Conservation (phyloP, 2,888 invertebrate genomes). For the Stenurella melanura region DNA sequence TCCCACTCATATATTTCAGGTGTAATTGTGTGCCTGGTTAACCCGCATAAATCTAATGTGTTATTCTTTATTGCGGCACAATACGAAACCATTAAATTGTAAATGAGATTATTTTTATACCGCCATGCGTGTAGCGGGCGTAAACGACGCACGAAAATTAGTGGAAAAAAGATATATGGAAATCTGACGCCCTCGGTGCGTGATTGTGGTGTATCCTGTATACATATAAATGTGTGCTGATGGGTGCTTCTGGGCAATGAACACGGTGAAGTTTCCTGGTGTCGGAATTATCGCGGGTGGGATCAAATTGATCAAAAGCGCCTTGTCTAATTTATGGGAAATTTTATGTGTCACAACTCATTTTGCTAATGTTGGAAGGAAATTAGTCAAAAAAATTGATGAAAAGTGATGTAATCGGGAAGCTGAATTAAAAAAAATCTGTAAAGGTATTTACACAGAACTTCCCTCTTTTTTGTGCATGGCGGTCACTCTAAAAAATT, state of each 20-base stretch:
- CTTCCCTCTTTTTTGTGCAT: too few relatives aligned
- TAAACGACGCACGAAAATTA: constrained; percentile 1
- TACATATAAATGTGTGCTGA: constrained; percentile 4
- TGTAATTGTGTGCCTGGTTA: constrained; percentile 8
- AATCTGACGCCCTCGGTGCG: constrained; percentile 12
- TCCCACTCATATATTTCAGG: constrained; percentile 8
- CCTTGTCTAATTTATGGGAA: neutral
- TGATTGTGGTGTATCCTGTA: constrained; percentile 20
- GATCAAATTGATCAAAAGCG: neutral
- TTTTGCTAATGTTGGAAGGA: too few relatives aligned
- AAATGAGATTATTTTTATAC: constrained; percentile 26
- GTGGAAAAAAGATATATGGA: constrained; percentile 10
- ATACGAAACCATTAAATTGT: constrained; percentile 17
- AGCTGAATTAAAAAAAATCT: too few relatives aligned
- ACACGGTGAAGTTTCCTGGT: constrained; percentile 13
- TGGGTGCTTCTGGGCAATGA: constrained; percentile 9
- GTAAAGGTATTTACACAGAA: too few relatives aligned
- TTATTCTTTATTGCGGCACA: constrained; percentile 19
- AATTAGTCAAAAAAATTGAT: too few relatives aligned
- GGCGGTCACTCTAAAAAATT: too few relatives aligned
- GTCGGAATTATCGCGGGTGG: neutral
- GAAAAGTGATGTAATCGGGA: too few relatives aligned
- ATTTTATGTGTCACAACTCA: neutral
- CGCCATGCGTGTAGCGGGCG: neutral
- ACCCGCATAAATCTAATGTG: neutral